A percentile compares a stretch with the other conserved stretches of the same genome.
These are phyloP conservation scores for Thrips palmi DNA, from an alignment of 1,140 invertebrate genomes.

Conservation along the genomic window DNA sequence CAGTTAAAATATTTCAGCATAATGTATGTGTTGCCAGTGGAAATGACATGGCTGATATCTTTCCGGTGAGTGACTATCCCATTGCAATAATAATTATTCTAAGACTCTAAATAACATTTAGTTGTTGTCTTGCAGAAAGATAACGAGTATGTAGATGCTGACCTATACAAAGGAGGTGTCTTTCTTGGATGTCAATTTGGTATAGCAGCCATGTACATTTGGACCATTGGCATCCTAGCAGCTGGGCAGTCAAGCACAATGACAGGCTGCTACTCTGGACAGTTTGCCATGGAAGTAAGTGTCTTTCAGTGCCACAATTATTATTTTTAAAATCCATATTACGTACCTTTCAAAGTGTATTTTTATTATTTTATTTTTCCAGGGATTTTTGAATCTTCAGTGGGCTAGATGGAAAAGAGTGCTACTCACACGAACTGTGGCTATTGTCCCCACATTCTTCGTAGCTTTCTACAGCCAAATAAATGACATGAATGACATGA, in stretches of 20 bases:
- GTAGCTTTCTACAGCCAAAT: constrained; percentile 58
- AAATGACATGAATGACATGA: constrained; percentile 59
- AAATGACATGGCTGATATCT: constrained; percentile 25
- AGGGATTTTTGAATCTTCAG: constrained; percentile 75
- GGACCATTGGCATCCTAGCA: constrained; percentile 77
- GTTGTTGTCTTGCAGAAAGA: constrained; percentile 25
- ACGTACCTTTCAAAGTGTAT: background rate
- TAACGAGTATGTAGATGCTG: constrained; percentile 40
- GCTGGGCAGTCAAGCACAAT: constrained; percentile 83
- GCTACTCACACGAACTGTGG: constrained; percentile 66
- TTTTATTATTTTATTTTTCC: constrained; percentile 14
- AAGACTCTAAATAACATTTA: constrained; percentile 8
- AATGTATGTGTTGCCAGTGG: constrained; percentile 25
- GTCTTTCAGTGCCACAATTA: background rate
- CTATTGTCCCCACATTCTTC: constrained; percentile 76
- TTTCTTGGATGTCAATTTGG: constrained; percentile 75
- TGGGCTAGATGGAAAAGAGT: constrained; percentile 83
- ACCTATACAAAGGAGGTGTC: constrained; percentile 68
- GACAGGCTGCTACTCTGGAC: constrained; percentile 62
- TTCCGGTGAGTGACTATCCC: background rate
- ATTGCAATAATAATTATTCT: background rate
- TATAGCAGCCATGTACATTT: constrained; percentile 63
- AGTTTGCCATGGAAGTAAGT: constrained; percentile 50
- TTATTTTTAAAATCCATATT: constrained; percentile 1
- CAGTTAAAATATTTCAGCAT: constrained; percentile 18